A percentile compares a stretch with the other conserved stretches of the same genome.
Conservation (phyloP, 2,888 invertebrate species). For the Parnassius orleans region DNA sequence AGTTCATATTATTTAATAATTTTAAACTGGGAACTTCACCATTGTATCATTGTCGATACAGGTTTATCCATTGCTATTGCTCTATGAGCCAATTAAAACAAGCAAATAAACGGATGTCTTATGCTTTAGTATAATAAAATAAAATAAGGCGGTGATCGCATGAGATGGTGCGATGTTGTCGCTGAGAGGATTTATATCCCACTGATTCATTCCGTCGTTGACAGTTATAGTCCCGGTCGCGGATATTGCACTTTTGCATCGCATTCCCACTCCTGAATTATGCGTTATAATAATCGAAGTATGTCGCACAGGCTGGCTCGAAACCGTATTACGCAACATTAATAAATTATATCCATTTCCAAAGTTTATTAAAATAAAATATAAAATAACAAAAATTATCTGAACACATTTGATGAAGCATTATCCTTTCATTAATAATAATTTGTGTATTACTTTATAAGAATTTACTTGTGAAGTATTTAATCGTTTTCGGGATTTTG, state of each 20-base stretch:
- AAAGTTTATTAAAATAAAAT: no score
- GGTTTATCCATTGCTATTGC: not conserved
- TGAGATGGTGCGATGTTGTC: slow-evolving; percentile 58
- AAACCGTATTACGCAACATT: slow-evolving; percentile 33
- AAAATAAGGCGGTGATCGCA: slow-evolving; percentile 61
- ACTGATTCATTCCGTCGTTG: slow-evolving; percentile 73
- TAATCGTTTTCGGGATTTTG: not conserved
- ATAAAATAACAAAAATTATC: not conserved
- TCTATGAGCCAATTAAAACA: slow-evolving; percentile 19
- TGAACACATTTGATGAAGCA: not conserved
- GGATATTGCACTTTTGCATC: slow-evolving; percentile 75
- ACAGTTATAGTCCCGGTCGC: slow-evolving; percentile 69
- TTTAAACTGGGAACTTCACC: no score
- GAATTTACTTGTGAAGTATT: not conserved
- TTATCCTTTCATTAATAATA: not conserved
- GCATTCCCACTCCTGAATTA: slow-evolving; percentile 66
- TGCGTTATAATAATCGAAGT: slow-evolving; percentile 63
- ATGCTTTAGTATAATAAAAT: slow-evolving; percentile 53
- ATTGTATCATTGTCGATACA: not conserved
- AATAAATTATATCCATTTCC: not conserved
- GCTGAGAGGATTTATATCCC: slow-evolving; percentile 64
- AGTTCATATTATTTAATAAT: no score
- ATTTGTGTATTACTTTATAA: not conserved
- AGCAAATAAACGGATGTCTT: slow-evolving; percentile 16
- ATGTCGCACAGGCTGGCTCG: slow-evolving; percentile 33